Conservation (phyloP, 2,888 invertebrate species). For the Cryptosula pallasiana region DNA sequence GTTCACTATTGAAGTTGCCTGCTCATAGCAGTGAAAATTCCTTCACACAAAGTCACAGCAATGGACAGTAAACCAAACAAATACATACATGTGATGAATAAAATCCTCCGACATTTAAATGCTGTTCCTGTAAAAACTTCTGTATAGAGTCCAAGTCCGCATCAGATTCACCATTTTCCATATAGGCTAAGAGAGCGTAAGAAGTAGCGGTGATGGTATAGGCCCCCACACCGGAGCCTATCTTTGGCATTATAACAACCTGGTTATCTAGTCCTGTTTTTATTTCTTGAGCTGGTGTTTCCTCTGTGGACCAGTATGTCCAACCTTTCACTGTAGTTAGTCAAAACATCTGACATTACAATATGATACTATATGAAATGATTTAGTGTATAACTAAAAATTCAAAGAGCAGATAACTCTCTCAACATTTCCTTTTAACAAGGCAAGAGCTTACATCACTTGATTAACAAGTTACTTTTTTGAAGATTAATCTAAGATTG, state of each 20-base stretch:
- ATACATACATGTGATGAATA: background rate
- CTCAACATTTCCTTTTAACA: too few species aligned
- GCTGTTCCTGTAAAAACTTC: background rate
- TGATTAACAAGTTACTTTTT: too few species aligned
- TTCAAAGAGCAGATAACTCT: too few species aligned
- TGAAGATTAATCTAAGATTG: too few species aligned
- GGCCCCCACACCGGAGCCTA: constrained; percentile 51
- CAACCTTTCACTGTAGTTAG: background rate
- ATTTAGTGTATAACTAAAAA: too few species aligned
- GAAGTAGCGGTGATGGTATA: constrained; percentile 89
- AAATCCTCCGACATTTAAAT: background rate
- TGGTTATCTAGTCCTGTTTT: background rate
- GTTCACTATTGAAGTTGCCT: too few species aligned
- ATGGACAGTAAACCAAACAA: too few species aligned
- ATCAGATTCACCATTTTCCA: background rate
- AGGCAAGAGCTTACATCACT: too few species aligned
- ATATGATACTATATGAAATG: too few species aligned
- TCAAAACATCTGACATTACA: too few species aligned
- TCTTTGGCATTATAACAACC: background rate
- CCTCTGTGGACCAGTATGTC: background rate
- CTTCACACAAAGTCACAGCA: too few species aligned
- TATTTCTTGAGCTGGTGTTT: background rate
- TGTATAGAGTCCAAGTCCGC: background rate
- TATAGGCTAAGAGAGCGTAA: background rate
- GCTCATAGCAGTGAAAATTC: too few species aligned